Evolutionary conservation across 2,797 vertebrate genomes (phyloP), one percentile per base, ranked within the genome.

Genomic region (Odontamblyopus rebecca): DNA sequence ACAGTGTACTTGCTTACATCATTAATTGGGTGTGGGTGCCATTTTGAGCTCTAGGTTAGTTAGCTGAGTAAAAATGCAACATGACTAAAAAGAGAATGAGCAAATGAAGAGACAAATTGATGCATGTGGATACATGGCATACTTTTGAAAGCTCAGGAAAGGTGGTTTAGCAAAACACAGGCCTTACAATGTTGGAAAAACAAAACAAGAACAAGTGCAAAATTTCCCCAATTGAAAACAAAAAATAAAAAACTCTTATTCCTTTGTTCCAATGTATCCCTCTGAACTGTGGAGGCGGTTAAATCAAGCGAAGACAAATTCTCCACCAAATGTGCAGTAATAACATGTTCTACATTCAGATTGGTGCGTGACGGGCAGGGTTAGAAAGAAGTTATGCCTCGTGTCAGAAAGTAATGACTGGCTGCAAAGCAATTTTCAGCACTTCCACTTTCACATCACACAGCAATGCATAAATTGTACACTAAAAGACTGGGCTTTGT

Each of bases 401-500:
- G 50, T 69, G 73, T 76, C 78, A 73, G 71, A 76, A 68, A 74
- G 76, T 76, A 85, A 82, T 81, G 68, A 84, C 66, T 74, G 74
- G 71, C 77, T 74, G 27, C 79, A 80, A 85, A 62, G 75, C 70
- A 77, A 83, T 86, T 83, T 84, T 69, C 67, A 59, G 32, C 67
- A 78, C 77, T 85, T 82, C 64, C 68, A 77, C 75, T 77, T 79
- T 78, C 73, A 67, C 63, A 72, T 70, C 69, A 73, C 67, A 30
- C 80, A 80, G 41, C 18, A 30, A 62, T 74, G 82, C 72, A 79
- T 85, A 79, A 83, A 84, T 81, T 72, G 74, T 63, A 61, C 64
- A 65, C 77, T 76, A 68, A 84, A 76, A 75, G 44, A 85, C 38
- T 77, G 59, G 54, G 71, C 74, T 67, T 76, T 8, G 27, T 68